These are phyloP conservation scores for Drosophila stalkeri DNA, from an alignment of 2,888 invertebrate genomes.

Conservation along the genomic window DNA sequence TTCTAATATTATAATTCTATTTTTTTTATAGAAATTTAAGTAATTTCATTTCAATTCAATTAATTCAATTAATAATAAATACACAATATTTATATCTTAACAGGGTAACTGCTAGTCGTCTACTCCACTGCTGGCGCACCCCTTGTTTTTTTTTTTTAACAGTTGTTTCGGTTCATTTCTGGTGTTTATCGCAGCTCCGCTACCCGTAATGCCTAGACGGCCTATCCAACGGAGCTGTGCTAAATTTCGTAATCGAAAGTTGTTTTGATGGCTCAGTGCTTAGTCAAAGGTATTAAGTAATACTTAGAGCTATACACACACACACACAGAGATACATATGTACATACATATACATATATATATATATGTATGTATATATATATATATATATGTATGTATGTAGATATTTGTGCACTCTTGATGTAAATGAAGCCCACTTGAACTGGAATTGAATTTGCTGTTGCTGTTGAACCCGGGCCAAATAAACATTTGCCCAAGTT, in stretches of 20 bases:
- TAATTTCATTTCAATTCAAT: not conserved
- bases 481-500: constrained; percentile 56
- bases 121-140: not conserved
- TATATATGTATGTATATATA: not conserved
- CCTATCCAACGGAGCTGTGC: constrained; percentile 50
- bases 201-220: constrained; percentile 11
- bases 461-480: constrained; percentile 51
- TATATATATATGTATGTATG: not conserved
- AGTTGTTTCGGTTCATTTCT: constrained; percentile 28
- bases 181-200: constrained; percentile 20
- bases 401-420: constrained; percentile 35
- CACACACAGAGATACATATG: no score
- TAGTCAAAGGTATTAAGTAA: constrained; percentile 79
- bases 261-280: constrained; percentile 76
- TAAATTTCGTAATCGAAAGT: constrained; percentile 80
- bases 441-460: constrained; percentile 56
- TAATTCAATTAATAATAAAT: not conserved
- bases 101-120: constrained; percentile 6
- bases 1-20: no score
- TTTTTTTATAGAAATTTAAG: not conserved
- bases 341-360: not conserved
- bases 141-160: constrained; percentile 15
- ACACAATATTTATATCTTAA: not conserved
- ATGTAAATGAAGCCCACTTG: constrained; percentile 66
- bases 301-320: constrained; percentile 43